Conservation (phyloP, 2,888 invertebrate genomes). For the Lepeophtheirus nordmannii region DNA sequence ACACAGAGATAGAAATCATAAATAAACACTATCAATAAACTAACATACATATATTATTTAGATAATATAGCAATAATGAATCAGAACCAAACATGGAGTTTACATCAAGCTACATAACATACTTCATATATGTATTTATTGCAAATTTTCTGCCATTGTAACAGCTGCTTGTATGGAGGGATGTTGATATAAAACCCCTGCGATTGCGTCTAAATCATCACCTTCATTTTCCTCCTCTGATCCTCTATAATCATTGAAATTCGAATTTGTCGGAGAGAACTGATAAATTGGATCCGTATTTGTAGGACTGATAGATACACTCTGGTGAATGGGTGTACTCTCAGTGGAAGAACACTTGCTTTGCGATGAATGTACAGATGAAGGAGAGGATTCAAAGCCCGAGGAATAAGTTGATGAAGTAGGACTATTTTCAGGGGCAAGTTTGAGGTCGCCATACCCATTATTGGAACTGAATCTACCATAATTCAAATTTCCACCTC, state of each 20-base stretch:
- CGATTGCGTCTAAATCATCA: conserved; percentile 12
- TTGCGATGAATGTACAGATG: background rate
- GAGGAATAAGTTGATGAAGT: background rate
- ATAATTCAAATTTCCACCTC: no score
- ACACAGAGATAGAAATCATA: no score
- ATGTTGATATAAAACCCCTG: background rate
- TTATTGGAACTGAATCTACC: background rate
- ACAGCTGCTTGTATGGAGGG: conserved; percentile 11
- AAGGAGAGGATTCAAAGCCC: background rate
- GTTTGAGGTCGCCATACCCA: background rate
- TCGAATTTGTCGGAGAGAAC: background rate
- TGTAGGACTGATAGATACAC: background rate
- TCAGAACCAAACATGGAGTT: no score
- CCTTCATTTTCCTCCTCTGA: background rate
- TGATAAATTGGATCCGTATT: background rate
- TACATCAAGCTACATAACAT: no score
- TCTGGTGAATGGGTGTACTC: background rate
- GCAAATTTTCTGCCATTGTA: background rate
- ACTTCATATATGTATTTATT: background rate
- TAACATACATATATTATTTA: no score
- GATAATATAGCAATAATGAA: no score
- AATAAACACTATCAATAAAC: no score
- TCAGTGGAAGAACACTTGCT: background rate
- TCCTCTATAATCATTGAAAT: background rate
- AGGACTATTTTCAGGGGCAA: background rate